phyloP scores from a whole-genome alignment of 1,140 invertebrate species.

The Hyles euphorbiae region DNA sequence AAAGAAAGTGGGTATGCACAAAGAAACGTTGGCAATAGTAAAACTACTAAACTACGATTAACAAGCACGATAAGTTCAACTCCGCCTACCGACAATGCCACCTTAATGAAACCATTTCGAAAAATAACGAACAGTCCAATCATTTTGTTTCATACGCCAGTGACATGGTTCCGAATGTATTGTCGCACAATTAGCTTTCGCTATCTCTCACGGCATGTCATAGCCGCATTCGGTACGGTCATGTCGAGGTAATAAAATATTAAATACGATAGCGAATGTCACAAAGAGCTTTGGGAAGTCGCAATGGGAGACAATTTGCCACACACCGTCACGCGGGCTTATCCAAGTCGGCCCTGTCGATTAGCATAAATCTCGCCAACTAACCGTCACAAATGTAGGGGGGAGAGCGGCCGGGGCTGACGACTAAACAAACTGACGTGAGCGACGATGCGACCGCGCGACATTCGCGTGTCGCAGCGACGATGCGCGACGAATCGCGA shows the following conservation, averaged over 20 bases:
- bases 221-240: conserved; percentile 29
- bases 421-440: conserved; percentile 46
- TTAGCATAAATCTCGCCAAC: conserved; percentile 73
- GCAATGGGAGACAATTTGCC: conserved; percentile 62
- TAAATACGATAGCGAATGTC: conserved; percentile 30
- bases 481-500: conserved; percentile 67
- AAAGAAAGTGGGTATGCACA: conserved; percentile 13
- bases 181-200: too few relatives aligned
- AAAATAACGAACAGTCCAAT: too few relatives aligned
- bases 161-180: too few relatives aligned
- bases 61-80: too few relatives aligned
- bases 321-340: conserved; percentile 66
- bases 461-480: conserved; percentile 53
- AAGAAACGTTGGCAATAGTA: too few relatives aligned
- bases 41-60: too few relatives aligned
- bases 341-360: conserved; percentile 62
- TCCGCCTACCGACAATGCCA: too few relatives aligned
- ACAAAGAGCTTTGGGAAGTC: conserved; percentile 46
- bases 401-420: conserved; percentile 22
- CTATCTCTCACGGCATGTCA: too few relatives aligned
- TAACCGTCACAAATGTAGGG: conserved; percentile 66
- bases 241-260: conserved; percentile 36
- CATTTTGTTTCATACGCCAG: too few relatives aligned
- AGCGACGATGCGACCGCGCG: conserved; percentile 39
- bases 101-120: too few relatives aligned